These are phyloP conservation scores for Scomber colias DNA, from an alignment of 2,113 vertebrate species.

Conservation along the genomic window DNA sequence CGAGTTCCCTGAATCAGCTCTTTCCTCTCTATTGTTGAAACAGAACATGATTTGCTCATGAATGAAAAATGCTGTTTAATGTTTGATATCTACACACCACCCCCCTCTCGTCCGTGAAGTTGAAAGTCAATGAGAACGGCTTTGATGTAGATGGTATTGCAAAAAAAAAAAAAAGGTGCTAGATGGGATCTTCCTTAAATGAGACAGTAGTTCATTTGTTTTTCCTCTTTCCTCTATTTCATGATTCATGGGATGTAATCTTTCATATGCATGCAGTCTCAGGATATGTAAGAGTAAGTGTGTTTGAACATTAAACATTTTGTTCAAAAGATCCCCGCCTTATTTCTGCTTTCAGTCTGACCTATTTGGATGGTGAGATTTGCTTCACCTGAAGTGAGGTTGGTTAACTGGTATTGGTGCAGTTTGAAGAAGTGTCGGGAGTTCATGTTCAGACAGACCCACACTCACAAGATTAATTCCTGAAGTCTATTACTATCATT, in stretches of 20 bases:
- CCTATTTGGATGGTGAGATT: constrained; percentile 2
- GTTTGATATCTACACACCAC: constrained; percentile 70
- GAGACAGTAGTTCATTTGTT: constrained; percentile 54
- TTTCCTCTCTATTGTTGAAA: constrained; percentile 80
- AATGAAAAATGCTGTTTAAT: constrained; percentile 85
- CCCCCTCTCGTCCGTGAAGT: constrained; percentile 47
- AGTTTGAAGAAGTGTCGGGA: constrained; percentile 22
- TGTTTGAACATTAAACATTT: constrained; percentile 20
- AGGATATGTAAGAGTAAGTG: constrained; percentile 1
- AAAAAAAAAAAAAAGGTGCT: constrained; percentile 59
- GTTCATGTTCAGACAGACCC: constrained; percentile 25
- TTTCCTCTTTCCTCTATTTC: constrained; percentile 37
- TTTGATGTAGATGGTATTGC: constrained; percentile 72
- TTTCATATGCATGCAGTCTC: constrained; percentile 22
- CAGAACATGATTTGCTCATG: constrained; percentile 81
- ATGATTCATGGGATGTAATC: constrained; percentile 42
- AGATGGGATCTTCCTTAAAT: constrained; percentile 56
- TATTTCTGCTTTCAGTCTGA: constrained; percentile 11
- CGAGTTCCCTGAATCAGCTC: constrained; percentile 80
- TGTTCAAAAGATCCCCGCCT: constrained; percentile 4
- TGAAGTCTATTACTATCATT: constrained; percentile 40
- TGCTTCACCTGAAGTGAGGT: neutral
- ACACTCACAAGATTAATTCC: constrained; percentile 49
- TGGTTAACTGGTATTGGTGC: constrained; percentile 25
- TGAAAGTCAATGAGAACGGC: constrained; percentile 61